These are phyloP conservation scores for Euura saliciscinereae DNA, from an alignment of 1,140 invertebrate genomes.

Conservation along the genomic window DNA sequence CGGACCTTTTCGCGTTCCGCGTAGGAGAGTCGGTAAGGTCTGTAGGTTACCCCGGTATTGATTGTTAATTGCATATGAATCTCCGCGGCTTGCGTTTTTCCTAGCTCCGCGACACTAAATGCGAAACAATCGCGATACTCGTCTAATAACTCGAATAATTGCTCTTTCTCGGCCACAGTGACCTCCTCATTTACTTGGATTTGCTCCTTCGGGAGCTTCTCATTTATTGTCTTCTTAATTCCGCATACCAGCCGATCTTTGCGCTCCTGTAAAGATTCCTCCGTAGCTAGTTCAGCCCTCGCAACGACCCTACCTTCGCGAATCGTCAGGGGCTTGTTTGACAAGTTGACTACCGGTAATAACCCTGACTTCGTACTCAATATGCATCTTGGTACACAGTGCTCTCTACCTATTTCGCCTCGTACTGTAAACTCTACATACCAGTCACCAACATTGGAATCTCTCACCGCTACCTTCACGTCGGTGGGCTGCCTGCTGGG, in stretches of 20 bases:
- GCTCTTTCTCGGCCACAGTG: neutral
- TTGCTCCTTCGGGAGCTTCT: constrained; percentile 16
- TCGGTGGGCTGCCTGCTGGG: constrained; percentile 21
- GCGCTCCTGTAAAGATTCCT: constrained; percentile 10
- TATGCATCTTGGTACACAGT: constrained; percentile 22
- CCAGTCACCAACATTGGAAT: constrained; percentile 20
- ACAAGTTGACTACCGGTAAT: constrained; percentile 22
- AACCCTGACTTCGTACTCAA: constrained; percentile 13
- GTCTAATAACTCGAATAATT: constrained; percentile 21
- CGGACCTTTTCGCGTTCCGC: constrained; percentile 10
- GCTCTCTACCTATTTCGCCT: constrained; percentile 16
- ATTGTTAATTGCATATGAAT: no score
- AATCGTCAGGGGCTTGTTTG: constrained; percentile 18
- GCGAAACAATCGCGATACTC: constrained; percentile 33
- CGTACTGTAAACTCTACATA: constrained; percentile 26
- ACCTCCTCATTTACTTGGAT: constrained; percentile 11
- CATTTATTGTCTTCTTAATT: constrained; percentile 4
- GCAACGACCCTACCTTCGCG: constrained; percentile 15
- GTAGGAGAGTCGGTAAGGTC: no score
- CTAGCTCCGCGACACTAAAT: constrained; percentile 21
- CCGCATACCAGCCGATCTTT: constrained; percentile 7
- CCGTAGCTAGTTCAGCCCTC: constrained; percentile 11
- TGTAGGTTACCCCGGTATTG: no score
- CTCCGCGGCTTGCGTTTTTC: constrained; percentile 30
- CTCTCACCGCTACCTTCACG: constrained; percentile 24